Percentiles rank a stretch among this genome's conserved stretches.
These are phyloP conservation scores for Spea bombifrons DNA, from an alignment of 2,113 vertebrate genomes.

Conservation along the genomic window DNA sequence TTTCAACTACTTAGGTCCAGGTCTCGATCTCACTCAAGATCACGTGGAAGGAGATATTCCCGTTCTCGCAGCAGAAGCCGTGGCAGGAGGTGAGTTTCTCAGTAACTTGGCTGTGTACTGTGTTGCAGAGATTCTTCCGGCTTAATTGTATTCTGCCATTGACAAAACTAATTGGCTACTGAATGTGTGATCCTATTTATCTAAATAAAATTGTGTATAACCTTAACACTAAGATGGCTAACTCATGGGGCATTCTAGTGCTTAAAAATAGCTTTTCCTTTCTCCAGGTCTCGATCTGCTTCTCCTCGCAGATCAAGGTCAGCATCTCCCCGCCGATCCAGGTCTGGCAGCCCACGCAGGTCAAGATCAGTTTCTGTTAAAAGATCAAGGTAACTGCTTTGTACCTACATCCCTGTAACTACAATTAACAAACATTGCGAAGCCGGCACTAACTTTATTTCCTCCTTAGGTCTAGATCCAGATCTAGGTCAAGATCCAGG, in stretches of 20 bases:
- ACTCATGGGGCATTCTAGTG: no score
- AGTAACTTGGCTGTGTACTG: no score
- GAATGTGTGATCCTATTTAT: no score
- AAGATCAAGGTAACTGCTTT: slow-evolving; percentile 65
- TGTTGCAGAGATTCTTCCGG: no score
- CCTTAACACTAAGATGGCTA: neutral
- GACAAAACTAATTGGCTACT: no score
- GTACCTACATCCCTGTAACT: no score
- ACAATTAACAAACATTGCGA: neutral
- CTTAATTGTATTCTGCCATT: no score
- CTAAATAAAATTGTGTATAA: neutral
- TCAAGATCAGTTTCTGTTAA: slow-evolving; percentile 77
- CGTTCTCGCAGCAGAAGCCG: slow-evolving; percentile 79
- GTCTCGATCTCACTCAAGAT: slow-evolving; percentile 77
- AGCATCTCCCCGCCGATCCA: slow-evolving; percentile 76
- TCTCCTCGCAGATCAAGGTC: slow-evolving; percentile 78
- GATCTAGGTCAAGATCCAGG: slow-evolving; percentile 76
- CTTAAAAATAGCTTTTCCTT: neutral
- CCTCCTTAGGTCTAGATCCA: slow-evolving; percentile 55
- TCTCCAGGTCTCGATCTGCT: slow-evolving; percentile 69
- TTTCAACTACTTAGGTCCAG: slow-evolving; percentile 73
- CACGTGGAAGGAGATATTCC: slow-evolving; percentile 72
- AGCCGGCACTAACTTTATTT: neutral
- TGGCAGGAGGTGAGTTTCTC: slow-evolving; percentile 70
- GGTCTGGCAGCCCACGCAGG: slow-evolving; percentile 72